Evolutionary conservation across 2,113 vertebrate species (phyloP).

Genomic region (Parus major): DNA sequence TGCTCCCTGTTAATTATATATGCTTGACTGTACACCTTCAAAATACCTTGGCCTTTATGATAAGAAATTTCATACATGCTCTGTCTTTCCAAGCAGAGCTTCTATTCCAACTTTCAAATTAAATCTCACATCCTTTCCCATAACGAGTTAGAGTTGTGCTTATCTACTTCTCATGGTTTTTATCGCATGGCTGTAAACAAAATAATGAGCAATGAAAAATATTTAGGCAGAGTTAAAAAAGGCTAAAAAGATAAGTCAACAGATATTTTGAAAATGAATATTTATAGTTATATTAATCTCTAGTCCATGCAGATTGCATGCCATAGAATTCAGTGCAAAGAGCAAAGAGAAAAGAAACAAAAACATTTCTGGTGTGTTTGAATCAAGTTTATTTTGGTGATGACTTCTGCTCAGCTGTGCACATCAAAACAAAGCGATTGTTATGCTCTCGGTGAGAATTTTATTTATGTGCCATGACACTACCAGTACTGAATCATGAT

Average conservation of each 20-base stretch:
- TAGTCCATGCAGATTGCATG: not conserved
- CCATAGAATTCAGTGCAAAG: not conserved
- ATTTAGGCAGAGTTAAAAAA: not conserved
- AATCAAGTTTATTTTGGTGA: constrained; percentile 54
- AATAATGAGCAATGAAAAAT: not conserved
- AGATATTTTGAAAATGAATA: not conserved
- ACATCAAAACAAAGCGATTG: constrained; percentile 59
- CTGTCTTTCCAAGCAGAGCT: not conserved
- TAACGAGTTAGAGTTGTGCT: not conserved
- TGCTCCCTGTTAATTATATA: not conserved
- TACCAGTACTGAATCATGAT: not conserved
- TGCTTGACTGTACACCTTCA: not conserved
- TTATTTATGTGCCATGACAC: constrained; percentile 59
- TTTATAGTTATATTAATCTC: not conserved
- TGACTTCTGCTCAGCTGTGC: constrained; percentile 52
- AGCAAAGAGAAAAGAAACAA: constrained; percentile 21
- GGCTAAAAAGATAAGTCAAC: not conserved
- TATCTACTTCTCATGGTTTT: not conserved
- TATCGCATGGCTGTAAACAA: not conserved
- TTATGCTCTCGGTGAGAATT: constrained; percentile 48
- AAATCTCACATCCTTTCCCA: not conserved
- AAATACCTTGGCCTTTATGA: not conserved
- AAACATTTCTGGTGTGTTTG: constrained; percentile 27
- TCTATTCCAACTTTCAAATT: not conserved
- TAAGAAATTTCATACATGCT: not conserved